Conservation (phyloP, 2,797 vertebrate genomes). For the Spinus olivaceus region DNA sequence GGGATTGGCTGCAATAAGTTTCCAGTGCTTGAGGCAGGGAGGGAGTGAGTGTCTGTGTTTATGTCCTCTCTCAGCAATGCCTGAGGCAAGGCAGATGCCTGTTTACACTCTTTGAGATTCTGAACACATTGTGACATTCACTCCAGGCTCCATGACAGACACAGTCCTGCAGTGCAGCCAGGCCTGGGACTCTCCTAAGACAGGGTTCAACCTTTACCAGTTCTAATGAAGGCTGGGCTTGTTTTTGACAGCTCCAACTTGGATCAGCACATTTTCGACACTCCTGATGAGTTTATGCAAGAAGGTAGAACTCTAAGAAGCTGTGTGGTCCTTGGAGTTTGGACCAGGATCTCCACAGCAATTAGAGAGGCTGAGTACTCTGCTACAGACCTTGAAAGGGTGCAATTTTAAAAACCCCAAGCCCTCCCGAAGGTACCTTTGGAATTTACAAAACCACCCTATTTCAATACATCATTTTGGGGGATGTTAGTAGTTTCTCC, state of each 20-base stretch:
- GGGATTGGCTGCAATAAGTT: neutral
- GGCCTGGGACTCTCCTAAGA: neutral
- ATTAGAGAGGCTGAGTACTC: neutral
- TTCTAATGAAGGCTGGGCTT: neutral
- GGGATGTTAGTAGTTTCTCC: neutral
- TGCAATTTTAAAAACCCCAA: neutral
- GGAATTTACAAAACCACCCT: neutral
- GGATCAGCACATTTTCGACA: neutral
- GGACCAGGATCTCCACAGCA: neutral
- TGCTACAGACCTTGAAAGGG: neutral
- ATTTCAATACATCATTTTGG: neutral
- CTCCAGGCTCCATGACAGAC: neutral
- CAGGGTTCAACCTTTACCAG: neutral
- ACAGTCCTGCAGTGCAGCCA: neutral
- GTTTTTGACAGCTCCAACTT: neutral
- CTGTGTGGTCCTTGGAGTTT: neutral
- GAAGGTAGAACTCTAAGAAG: neutral
- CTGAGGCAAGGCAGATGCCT: neutral
- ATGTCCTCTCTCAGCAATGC: neutral
- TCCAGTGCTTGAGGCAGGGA: neutral
- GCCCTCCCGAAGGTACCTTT: neutral
- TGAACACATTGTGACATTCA: neutral
- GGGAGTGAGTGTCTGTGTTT: neutral
- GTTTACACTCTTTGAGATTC: neutral
- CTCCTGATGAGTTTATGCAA: neutral